A percentile compares a stretch with the other conserved stretches of the same genome.
These are phyloP conservation scores for Hyla sarda DNA, from an alignment of 2,113 vertebrate species.

Conservation along the genomic window DNA sequence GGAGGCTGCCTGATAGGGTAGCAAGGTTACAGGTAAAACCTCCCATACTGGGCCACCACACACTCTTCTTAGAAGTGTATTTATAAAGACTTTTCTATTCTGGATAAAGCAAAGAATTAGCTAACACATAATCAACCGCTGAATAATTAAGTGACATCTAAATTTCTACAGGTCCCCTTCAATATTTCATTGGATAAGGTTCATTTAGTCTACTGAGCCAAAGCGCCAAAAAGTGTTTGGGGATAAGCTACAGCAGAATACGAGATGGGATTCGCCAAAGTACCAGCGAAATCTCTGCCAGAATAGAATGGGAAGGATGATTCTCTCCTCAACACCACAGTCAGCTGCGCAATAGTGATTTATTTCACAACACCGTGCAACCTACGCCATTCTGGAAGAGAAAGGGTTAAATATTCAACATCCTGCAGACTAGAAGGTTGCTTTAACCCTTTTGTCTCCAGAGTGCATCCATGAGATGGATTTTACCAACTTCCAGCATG, in stretches of 20 bases:
- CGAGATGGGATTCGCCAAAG: too few relatives aligned
- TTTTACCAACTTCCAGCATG: too few relatives aligned
- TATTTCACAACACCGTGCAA: too few relatives aligned
- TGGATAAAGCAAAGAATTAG: background rate
- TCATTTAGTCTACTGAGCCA: background rate
- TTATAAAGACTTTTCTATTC: background rate
- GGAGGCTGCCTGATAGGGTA: too few relatives aligned
- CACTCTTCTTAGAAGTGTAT: background rate
- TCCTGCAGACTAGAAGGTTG: background rate
- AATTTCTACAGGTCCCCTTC: background rate
- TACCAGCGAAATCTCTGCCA: background rate
- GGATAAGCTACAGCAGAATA: background rate
- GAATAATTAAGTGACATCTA: background rate
- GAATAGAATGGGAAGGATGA: background rate
- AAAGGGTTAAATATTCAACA: background rate
- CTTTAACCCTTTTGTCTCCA: background rate
- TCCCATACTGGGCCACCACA: too few relatives aligned
- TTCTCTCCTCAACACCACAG: background rate
- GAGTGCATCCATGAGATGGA: background rate
- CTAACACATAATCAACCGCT: slow-evolving; percentile 8
- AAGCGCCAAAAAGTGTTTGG: slow-evolving; percentile 16
- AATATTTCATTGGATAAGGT: background rate
- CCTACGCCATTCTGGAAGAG: too few relatives aligned
- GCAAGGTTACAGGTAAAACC: too few relatives aligned
- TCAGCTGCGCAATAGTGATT: too few relatives aligned